Evolutionary conservation across 1,140 invertebrate genomes (phyloP).

Genomic region (Drosophila kurseongensis): DNA sequence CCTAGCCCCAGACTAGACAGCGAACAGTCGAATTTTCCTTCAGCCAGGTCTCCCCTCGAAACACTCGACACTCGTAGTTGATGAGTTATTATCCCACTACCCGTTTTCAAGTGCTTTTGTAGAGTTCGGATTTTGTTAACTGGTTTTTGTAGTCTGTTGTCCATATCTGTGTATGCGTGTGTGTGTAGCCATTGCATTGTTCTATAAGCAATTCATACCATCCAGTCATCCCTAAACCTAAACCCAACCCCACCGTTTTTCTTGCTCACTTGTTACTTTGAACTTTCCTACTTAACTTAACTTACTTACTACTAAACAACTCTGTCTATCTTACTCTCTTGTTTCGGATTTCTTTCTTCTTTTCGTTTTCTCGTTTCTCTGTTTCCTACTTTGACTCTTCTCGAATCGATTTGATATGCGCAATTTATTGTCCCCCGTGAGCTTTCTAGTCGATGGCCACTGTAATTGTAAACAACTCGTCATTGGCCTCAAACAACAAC

Average conservation of each 20-base stretch:
- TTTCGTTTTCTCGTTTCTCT: conserved; percentile 66
- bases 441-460: conserved; percentile 69
- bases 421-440: conserved; percentile 54
- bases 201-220: conserved; percentile 29
- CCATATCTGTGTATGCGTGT: conserved; percentile 36
- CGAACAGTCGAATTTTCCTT: conserved; percentile 32
- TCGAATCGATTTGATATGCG: conserved; percentile 52
- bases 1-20: background rate
- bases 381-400: conserved; percentile 54
- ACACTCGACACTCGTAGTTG: conserved; percentile 42
- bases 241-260: conserved; percentile 16
- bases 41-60: conserved; percentile 30
- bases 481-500: conserved; percentile 54
- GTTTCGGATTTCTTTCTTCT: conserved; percentile 71
- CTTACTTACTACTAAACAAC: conserved; percentile 56
- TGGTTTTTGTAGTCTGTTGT: conserved; percentile 44
- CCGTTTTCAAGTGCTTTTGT: conserved; percentile 39
- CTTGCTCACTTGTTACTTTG: conserved; percentile 47
- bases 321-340: conserved; percentile 70
- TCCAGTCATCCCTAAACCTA: conserved; percentile 7
- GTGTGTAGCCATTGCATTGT: conserved; percentile 43
- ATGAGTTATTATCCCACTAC: conserved; percentile 22
- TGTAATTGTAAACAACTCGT: conserved; percentile 57
- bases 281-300: conserved; percentile 39
- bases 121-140: conserved; percentile 46